Percentiles rank a stretch among this genome's conserved stretches.
phyloP scores from a whole-genome alignment of 2,888 invertebrate species.

The Nysson spinosus region DNA sequence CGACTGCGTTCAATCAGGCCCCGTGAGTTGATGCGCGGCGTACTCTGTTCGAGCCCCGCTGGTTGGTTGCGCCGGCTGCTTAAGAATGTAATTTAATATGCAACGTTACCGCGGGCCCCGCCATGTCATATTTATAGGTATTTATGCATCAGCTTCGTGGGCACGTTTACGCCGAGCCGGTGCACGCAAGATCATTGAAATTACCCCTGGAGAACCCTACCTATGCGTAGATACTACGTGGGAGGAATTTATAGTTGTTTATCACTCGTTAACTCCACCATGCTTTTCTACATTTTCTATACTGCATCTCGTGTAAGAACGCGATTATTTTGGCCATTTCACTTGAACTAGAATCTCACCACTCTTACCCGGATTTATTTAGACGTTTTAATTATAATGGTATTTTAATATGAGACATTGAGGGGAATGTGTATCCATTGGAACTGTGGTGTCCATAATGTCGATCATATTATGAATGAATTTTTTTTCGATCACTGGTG shows the following conservation, averaged over 20 bases:
- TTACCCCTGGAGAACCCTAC: conserved; percentile 44
- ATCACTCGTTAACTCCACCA: conserved; percentile 52
- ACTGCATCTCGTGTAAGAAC: too few species aligned
- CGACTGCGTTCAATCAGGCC: conserved; percentile 56
- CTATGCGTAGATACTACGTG: conserved; percentile 38
- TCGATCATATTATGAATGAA: too few species aligned
- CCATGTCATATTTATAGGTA: conserved; percentile 70
- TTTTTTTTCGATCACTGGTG: too few species aligned
- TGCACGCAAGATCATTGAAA: conserved; percentile 58
- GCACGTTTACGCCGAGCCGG: conserved; percentile 54
- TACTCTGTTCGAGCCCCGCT: conserved; percentile 36
- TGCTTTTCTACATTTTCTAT: conserved; percentile 5
- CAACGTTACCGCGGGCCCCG: conserved; percentile 65
- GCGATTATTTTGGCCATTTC: too few species aligned
- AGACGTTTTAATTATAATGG: too few species aligned
- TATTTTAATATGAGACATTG: too few species aligned
- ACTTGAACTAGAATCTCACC: too few species aligned
- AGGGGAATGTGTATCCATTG: too few species aligned
- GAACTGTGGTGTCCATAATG: too few species aligned
- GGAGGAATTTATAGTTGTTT: conserved; percentile 61
- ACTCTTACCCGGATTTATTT: too few species aligned
- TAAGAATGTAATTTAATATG: conserved; percentile 74
- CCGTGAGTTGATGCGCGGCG: conserved; percentile 55
- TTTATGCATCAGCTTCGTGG: conserved; percentile 65
- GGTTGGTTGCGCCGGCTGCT: conserved; percentile 54